A percentile compares a stretch with the other conserved stretches of the same genome.
These are phyloP conservation scores for Epicampocera succincta DNA, from an alignment of 2,888 invertebrate species.

Conservation along the genomic window DNA sequence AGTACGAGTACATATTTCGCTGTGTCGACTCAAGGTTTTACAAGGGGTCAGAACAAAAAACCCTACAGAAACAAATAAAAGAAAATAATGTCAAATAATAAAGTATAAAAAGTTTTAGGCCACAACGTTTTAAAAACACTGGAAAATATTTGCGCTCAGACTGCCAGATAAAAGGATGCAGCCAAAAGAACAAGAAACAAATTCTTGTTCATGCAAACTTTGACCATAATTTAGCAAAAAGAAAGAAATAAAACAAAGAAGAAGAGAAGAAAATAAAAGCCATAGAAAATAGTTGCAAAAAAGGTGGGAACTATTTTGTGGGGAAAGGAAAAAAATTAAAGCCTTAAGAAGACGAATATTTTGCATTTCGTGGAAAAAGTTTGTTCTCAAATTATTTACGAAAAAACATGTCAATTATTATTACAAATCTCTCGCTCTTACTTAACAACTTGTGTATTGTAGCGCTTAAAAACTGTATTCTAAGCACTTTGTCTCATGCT, in stretches of 20 bases:
- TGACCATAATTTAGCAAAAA: neutral
- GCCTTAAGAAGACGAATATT: too few species aligned
- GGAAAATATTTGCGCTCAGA: neutral
- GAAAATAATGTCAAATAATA: constrained; percentile 62
- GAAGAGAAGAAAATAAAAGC: neutral
- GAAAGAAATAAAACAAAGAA: neutral
- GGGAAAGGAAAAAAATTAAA: too few species aligned
- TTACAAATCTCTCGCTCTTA: too few species aligned
- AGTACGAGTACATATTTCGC: neutral
- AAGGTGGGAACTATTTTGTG: too few species aligned
- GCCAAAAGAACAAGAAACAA: neutral
- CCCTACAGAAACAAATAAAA: constrained; percentile 53
- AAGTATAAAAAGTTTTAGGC: constrained; percentile 58
- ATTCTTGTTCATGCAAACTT: constrained; percentile 15
- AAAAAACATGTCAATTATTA: too few species aligned
- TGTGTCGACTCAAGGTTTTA: constrained; percentile 16
- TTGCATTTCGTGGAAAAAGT: too few species aligned
- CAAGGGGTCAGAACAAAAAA: constrained; percentile 51
- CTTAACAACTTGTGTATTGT: too few species aligned
- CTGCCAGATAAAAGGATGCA: constrained; percentile 18
- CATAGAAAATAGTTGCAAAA: too few species aligned
- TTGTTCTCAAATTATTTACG: too few species aligned
- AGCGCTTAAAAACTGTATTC: too few species aligned
- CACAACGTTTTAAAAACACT: constrained; percentile 39
- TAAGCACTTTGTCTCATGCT: too few species aligned